Base-by-base conservation (phyloP, 2,113 vertebrate genomes). In the Riparia riparia region DNA sequence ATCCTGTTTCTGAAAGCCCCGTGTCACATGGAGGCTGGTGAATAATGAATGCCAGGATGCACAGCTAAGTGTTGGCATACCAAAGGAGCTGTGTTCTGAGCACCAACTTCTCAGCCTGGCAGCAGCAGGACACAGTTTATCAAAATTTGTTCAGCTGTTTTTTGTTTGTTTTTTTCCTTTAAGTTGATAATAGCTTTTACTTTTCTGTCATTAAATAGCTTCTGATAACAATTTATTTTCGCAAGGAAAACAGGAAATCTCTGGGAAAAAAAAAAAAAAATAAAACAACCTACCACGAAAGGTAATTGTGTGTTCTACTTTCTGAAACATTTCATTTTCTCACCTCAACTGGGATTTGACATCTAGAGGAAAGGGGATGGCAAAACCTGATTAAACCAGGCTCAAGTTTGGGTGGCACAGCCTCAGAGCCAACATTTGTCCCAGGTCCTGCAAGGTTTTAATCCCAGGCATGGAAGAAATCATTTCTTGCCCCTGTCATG, bases 21-120 rank as follows among this genome's bases (percentile, higher is more conserved):
- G 19, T 66, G 83, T 70, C 73, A 80, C 85, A n/a, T 32, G 39
- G 65, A 85, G 76, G 19, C 73, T 97, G 89, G 44, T 96, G 77
- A 90, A 92, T 94, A 94, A 92, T 88, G 69, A 80, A 84, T 80
- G 71, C 22, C 82, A 80, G 45, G 58, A 37, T 80, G 90, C 85
- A 70, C 29, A 73, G 76, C 58, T 73, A 58, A 87, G 66, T 89
- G 80, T 50, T 95, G 79, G 70, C 60, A 54, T 13, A 44, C 1
- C 3, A 86, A 86, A 82, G 45, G 41, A 82, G 45, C 63, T 92
- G 10, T 68, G 24, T 85, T 64, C 37, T 61, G 58, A 65, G 82
- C n/a, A 68, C 22, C 58, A 44, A 0, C 68, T 70, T 45, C 82
- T 84, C 87, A 94, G 77, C 60, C 47, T 81, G 45, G 19, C 60